Evolutionary conservation across 2,113 vertebrate genomes (phyloP), one percentile per base, ranked within the genome.

Genomic region (Sturnira hondurensis): DNA sequence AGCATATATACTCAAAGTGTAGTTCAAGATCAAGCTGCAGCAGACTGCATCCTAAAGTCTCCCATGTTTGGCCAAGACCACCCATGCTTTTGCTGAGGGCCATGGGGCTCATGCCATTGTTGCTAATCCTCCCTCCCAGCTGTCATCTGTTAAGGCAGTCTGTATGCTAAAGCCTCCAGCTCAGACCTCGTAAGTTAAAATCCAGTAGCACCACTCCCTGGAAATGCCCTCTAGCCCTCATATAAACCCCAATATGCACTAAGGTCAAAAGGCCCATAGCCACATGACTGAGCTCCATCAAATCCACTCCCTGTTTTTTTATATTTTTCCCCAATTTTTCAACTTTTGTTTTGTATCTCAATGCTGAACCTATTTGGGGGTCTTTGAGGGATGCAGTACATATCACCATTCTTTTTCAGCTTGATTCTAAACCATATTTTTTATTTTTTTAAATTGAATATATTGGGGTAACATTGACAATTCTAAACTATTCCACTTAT

Each of bases 1-100:
- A 97, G 68, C 68, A 86, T 70, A 63, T 65, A 80, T 38, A 70
- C 41, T 94, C 77, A 91, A 85, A 93, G 68, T 97, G 43, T 65
- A 86, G 77, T 78, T 96, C 58, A 95, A 95, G 82, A 94, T 86
- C 78, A 94, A 74, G 41, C 91, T 50, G 61, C 56, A 63, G 41
- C 61, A 96, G 85, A 31, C 76, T 85, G 81, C 19, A 68, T 95
- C 58, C 52, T 73, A 47, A 80, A 68, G 80, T 87, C 47, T 41
- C 36, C 56, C 41, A 84, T 22, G 68, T 82, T 84, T 95, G 81
- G 58, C 61, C 67, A 83, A 84, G 47, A 43, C 24, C 70, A 74
- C 56, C 36, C 71, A 63, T 52, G 61, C 50, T 74, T 78, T 88
- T 91, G 31, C 73, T 36, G 58, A 83, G 54, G 47, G 6, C 47